A percentile compares a stretch with the other conserved stretches of the same genome.
Evolutionary conservation across 2,797 vertebrate species (phyloP).

Genomic region (Anomalospiza imberbis): DNA sequence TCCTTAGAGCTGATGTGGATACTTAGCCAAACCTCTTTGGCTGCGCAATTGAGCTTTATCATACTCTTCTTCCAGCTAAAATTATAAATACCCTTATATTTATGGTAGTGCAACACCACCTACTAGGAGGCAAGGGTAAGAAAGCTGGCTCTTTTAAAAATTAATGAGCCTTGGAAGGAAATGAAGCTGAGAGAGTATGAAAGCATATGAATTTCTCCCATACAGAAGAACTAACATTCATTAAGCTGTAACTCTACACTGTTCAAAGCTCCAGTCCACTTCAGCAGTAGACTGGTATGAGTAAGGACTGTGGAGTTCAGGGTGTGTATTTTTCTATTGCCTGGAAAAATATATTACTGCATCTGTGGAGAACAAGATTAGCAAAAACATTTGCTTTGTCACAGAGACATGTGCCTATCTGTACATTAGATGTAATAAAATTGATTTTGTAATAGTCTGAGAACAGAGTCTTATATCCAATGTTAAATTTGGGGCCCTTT

Average conservation of each 20-base stretch:
- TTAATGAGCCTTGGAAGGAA: constrained; percentile 67
- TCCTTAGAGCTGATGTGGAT: not conserved
- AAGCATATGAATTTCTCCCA: constrained; percentile 58
- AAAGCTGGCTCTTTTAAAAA: constrained; percentile 65
- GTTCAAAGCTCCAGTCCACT: constrained; percentile 39
- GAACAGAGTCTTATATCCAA: not conserved
- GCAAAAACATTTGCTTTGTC: not conserved
- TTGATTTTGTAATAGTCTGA: not conserved
- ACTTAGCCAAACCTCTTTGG: constrained; percentile 45
- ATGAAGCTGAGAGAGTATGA: constrained; percentile 65
- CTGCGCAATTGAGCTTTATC: constrained; percentile 38
- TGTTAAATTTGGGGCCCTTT: not conserved
- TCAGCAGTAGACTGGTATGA: constrained; percentile 11
- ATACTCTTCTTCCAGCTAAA: constrained; percentile 31
- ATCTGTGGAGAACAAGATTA: constrained; percentile 5
- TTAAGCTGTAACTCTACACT: constrained; percentile 58
- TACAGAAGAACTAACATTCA: constrained; percentile 56
- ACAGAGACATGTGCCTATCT: not conserved
- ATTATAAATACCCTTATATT: constrained; percentile 50
- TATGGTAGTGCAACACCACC: constrained; percentile 57
- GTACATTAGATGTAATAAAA: not conserved
- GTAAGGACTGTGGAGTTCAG: not conserved
- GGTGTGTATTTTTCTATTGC: not conserved
- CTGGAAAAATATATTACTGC: constrained; percentile 42
- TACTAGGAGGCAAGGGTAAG: constrained; percentile 54